Evolutionary conservation across 1,140 invertebrate species (phyloP).

Genomic region (Drosophila rufa): DNA sequence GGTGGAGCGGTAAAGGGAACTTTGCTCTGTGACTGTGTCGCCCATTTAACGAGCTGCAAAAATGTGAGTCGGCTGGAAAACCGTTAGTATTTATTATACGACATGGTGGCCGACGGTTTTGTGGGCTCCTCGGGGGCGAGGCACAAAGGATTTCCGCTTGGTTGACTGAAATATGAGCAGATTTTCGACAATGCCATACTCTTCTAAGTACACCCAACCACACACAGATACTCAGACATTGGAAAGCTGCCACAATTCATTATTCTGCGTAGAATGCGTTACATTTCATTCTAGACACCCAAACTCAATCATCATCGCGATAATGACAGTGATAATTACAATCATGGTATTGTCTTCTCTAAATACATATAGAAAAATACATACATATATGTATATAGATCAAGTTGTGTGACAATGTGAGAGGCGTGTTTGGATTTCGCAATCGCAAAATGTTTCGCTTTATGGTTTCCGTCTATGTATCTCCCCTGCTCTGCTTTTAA

Average conservation of each 20-base stretch:
- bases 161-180: constrained; percentile 79
- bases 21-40: constrained; percentile 54
- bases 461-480: constrained; percentile 43
- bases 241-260: constrained; percentile 54
- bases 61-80: constrained; percentile 52
- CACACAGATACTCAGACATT: not conserved
- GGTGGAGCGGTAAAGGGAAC: constrained; percentile 1
- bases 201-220: constrained; percentile 12
- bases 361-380: not conserved
- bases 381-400: constrained; percentile 56
- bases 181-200: constrained; percentile 66
- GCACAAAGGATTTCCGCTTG: constrained; percentile 79
- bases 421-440: constrained; percentile 78
- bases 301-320: constrained; percentile 56
- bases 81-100: constrained; percentile 48
- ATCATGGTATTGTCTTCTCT: constrained; percentile 27
- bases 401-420: constrained; percentile 66
- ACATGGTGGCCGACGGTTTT: not conserved
- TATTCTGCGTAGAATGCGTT: constrained; percentile 67
- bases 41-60: constrained; percentile 80
- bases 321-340: constrained; percentile 68
- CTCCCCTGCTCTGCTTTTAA: constrained; percentile 8
- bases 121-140: not conserved
- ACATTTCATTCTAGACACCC: constrained; percentile 50
- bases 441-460: constrained; percentile 67